phyloP scores from a whole-genome alignment of 2,113 vertebrate genomes.

The Neotoma lepida region DNA sequence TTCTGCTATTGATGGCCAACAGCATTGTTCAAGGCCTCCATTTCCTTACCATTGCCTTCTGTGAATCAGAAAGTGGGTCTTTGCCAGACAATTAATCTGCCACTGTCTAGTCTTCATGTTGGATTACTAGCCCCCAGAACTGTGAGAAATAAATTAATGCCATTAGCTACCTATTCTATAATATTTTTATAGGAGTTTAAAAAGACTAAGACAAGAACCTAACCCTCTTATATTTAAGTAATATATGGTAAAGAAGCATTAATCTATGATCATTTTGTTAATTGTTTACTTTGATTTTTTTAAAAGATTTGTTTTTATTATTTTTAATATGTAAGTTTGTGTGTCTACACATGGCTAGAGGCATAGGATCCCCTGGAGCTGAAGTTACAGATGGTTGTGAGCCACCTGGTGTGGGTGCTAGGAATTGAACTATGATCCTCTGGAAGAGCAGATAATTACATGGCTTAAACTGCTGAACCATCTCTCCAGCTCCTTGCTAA shows the following conservation, averaged over 20 bases:
- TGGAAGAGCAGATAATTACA: background rate
- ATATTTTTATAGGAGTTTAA: background rate
- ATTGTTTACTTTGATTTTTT: background rate
- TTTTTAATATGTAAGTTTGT: background rate
- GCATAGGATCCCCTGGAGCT: background rate
- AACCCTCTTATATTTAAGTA: background rate
- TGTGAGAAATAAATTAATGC: background rate
- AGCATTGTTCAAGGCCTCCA: background rate
- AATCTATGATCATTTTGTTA: background rate
- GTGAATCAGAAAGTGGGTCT: background rate
- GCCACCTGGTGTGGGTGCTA: background rate
- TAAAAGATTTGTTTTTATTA: background rate
- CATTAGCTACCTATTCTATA: background rate
- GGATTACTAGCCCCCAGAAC: background rate
- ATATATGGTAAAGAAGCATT: background rate
- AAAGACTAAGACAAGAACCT: background rate
- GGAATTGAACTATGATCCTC: background rate
- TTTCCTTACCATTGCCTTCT: background rate
- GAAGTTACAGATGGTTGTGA: background rate
- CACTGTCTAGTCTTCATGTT: background rate
- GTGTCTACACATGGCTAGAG: background rate
- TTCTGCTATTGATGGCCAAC: background rate
- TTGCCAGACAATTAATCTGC: background rate
- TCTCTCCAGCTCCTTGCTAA: background rate
- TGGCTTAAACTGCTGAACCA: background rate